Percentiles rank a stretch among this genome's conserved stretches.
Evolutionary conservation across 2,797 vertebrate species (phyloP).

Genomic region (Anguilla pacifica): DNA sequence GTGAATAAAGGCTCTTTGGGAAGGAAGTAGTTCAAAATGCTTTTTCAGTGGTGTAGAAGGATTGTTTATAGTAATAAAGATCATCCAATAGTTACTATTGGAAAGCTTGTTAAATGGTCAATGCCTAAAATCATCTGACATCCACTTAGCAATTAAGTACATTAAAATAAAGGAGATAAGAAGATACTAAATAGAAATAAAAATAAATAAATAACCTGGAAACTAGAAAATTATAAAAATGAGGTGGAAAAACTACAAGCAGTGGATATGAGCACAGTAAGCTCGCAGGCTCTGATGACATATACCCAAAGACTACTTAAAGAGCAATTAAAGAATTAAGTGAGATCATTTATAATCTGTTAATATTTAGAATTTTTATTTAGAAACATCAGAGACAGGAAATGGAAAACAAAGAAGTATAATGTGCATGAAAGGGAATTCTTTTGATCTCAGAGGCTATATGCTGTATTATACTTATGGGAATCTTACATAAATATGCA

Average conservation of each 20-base stretch:
- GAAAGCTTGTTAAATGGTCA: too few relatives aligned
- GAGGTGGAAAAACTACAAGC: background rate
- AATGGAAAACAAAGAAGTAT: background rate
- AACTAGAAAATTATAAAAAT: too few relatives aligned
- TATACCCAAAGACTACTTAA: background rate
- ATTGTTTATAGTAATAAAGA: too few relatives aligned
- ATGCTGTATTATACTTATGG: background rate
- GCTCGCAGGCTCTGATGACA: background rate
- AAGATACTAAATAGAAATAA: too few relatives aligned
- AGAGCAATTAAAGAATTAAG: background rate
- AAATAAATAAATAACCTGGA: too few relatives aligned
- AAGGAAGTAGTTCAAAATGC: too few relatives aligned
- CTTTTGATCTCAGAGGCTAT: background rate
- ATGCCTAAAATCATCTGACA: background rate
- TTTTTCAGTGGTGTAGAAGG: too few relatives aligned
- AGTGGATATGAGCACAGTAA: background rate
- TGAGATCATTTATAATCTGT: constrained; percentile 1
- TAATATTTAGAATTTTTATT: background rate
- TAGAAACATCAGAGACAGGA: background rate
- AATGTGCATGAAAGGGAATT: background rate
- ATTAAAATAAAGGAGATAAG: background rate
- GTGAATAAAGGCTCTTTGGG: too few relatives aligned
- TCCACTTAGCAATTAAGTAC: background rate
- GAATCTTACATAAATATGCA: too few relatives aligned
- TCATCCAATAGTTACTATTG: too few relatives aligned